Evolutionary conservation across 2,888 invertebrate species (phyloP).

Genomic region (Cosmorhoe ocellata): DNA sequence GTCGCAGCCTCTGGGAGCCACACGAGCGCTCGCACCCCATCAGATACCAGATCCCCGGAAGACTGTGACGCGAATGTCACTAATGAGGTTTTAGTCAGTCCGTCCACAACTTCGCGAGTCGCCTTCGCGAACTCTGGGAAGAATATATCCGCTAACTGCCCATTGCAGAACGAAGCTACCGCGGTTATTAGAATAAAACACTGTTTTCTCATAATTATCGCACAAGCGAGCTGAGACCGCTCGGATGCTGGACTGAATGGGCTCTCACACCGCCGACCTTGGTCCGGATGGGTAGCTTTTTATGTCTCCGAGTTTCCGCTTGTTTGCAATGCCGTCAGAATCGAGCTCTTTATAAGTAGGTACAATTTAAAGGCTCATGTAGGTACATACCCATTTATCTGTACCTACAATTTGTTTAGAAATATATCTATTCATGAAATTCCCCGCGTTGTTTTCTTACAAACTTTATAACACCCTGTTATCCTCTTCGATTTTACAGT

Average conservation of each 20-base stretch:
- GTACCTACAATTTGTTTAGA: too few species aligned
- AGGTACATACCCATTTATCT: too few species aligned
- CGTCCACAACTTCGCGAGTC: constrained; percentile 29
- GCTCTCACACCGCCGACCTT: constrained; percentile 38
- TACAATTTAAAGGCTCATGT: too few species aligned
- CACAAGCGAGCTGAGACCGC: constrained; percentile 36
- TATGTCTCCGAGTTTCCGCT: constrained; percentile 35
- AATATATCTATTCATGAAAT: too few species aligned
- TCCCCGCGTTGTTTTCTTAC: too few species aligned
- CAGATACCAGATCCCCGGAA: constrained; percentile 39
- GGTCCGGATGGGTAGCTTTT: constrained; percentile 32
- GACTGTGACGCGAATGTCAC: constrained; percentile 32
- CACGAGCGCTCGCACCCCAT: constrained; percentile 35
- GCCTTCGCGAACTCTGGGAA: constrained; percentile 32
- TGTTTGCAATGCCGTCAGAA: constrained; percentile 37
- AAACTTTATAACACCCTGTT: too few species aligned
- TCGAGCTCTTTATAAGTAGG: constrained; percentile 8
- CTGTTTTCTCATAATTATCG: constrained; percentile 30
- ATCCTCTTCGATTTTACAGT: too few species aligned
- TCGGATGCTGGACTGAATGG: constrained; percentile 39
- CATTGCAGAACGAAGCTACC: constrained; percentile 25
- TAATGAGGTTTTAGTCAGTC: constrained; percentile 34
- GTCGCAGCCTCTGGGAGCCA: constrained; percentile 39
- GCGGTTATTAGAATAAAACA: constrained; percentile 28
- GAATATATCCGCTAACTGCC: constrained; percentile 35